Base-by-base conservation (phyloP, 2,888 invertebrate genomes). In the Lepidochrysops patricia region DNA sequence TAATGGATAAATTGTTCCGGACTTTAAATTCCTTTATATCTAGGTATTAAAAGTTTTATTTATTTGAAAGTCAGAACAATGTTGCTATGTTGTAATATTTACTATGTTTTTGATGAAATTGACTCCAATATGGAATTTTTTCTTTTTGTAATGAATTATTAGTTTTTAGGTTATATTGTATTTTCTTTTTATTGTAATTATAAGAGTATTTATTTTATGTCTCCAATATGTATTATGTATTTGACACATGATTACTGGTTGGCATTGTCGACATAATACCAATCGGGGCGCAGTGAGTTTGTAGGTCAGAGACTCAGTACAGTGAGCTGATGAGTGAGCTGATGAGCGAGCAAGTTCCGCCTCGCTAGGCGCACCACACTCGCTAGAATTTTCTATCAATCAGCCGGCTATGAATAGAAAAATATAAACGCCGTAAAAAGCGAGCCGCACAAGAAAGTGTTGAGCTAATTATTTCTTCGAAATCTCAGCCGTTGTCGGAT, bases 401-500 rank as follows among this genome's bases (percentile, higher is more conserved):
- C 43, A 43, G 43, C 43, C 43, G 19, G 19, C 19, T 43, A 19
- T 43, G 43, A 43, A 43, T 43, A 43, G 43, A 43, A 43, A 43
- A 43, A 43, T 43, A 43, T 43, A 43, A 43, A 43, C 43, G 43
- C 19, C 43, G 43, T 43, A 43, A 43, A 43, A 43, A 43, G 9
- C 23, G 43, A 7, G 19, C 43, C 19, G 19, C 43, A 9, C 43
- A 43, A 43, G 43, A 43, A 43, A 43, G 43, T 23, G 43, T 43
- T 43, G 43, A 43, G 43, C 43, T 43, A 43, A 43, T 43, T 43
- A 43, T 43, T 43, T 43, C 43, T 43, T 43, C 19, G 43, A 43
- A 43, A 43, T 43, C 43, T 43, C 43, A 12, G 23, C 19, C 43
- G 9, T 12, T 43, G 43, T 43, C 43, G 19, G 43, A 43, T 43